These are phyloP conservation scores for Orthonyx spaldingii DNA, from an alignment of 2,113 vertebrate genomes.

Conservation along the genomic window DNA sequence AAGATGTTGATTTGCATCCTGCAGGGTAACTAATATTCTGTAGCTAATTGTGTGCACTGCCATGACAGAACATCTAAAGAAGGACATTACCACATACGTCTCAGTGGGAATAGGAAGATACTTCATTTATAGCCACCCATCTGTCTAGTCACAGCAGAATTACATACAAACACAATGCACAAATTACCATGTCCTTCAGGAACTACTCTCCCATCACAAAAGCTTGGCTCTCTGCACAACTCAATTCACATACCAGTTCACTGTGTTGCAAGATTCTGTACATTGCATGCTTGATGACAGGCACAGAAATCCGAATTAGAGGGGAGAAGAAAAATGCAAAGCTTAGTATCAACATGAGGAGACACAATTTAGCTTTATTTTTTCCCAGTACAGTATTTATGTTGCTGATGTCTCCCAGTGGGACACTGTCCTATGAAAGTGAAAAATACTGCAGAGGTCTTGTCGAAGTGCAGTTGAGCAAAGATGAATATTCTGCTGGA, in stretches of 20 bases:
- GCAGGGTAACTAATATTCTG: conserved; percentile 76
- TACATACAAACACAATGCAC: conserved; percentile 25
- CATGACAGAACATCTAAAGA: conserved; percentile 54
- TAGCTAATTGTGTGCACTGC: conserved; percentile 72
- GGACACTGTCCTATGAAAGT: background rate
- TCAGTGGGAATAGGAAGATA: conserved; percentile 69
- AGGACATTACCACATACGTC: conserved; percentile 57
- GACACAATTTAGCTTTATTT: background rate
- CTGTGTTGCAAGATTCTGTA: background rate
- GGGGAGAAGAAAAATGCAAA: background rate
- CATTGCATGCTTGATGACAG: background rate
- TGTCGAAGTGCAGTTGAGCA: background rate
- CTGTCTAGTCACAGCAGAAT: conserved; percentile 69
- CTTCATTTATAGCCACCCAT: conserved; percentile 74
- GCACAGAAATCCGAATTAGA: background rate
- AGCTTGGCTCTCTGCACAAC: background rate
- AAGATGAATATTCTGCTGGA: background rate
- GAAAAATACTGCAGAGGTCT: background rate
- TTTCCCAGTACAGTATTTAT: background rate
- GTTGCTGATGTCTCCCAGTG: background rate
- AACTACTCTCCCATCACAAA: conserved; percentile 18
- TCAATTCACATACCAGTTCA: background rate
- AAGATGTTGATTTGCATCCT: conserved; percentile 58
- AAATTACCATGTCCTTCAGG: conserved; percentile 66
- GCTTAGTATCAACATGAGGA: background rate